These are phyloP conservation scores for Marasmarcha lunaedactyla DNA, from an alignment of 2,888 invertebrate species.

Conservation along the genomic window DNA sequence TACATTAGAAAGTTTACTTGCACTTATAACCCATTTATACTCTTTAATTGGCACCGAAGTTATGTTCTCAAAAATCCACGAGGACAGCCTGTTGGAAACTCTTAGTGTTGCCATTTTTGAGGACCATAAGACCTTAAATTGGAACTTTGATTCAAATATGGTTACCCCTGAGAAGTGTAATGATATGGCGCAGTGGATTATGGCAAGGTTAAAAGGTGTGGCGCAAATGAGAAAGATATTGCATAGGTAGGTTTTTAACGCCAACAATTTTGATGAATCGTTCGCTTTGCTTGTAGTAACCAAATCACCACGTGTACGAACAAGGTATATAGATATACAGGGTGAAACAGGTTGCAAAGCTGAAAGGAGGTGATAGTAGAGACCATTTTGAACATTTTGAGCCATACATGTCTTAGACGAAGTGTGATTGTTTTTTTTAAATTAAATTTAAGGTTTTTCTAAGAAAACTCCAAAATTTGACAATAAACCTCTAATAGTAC, in stretches of 20 bases:
- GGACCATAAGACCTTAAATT: slow-evolving; percentile 48
- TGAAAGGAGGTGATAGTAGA: too few species aligned
- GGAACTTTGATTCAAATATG: slow-evolving; percentile 20
- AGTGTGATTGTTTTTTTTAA: too few species aligned
- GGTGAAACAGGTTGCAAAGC: too few species aligned
- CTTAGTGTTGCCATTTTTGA: slow-evolving; percentile 70
- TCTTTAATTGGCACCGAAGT: slow-evolving; percentile 72
- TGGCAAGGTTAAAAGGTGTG: slow-evolving; percentile 40
- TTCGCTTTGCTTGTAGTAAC: too few species aligned
- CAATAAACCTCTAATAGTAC: too few species aligned
- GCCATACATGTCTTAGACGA: too few species aligned
- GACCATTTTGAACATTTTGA: too few species aligned
- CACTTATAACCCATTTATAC: slow-evolving; percentile 71
- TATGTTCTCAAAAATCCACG: slow-evolving; percentile 60
- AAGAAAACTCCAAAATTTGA: too few species aligned
- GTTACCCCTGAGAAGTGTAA: slow-evolving; percentile 39
- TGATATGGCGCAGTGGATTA: slow-evolving; percentile 29
- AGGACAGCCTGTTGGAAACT: slow-evolving; percentile 52
- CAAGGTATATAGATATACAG: too few species aligned
- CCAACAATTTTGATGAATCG: background rate
- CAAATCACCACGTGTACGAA: too few species aligned
- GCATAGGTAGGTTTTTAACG: slow-evolving; percentile 34
- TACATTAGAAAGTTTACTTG: slow-evolving; percentile 68
- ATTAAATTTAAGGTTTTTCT: too few species aligned
- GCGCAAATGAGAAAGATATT: slow-evolving; percentile 45